A percentile compares a stretch with the other conserved stretches of the same genome.
Evolutionary conservation across 2,113 vertebrate species (phyloP).

Genomic region (Caranx ignobilis): DNA sequence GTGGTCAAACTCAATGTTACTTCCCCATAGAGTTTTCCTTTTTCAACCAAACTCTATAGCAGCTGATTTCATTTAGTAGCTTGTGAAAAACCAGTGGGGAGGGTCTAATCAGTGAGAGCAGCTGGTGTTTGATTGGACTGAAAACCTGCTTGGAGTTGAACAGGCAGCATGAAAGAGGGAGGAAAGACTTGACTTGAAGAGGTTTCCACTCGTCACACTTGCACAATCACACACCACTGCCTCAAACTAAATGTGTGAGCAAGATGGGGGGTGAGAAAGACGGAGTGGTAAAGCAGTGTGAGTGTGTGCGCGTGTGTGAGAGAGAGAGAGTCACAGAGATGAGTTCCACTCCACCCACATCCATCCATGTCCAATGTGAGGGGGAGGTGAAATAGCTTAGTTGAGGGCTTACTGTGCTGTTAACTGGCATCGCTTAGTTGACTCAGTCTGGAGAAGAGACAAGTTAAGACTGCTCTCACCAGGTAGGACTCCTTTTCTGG

Average conservation of each 20-base stretch:
- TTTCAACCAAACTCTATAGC: background rate
- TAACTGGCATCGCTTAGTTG: slow-evolving; percentile 69
- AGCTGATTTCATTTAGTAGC: slow-evolving; percentile 58
- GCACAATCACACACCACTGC: slow-evolving; percentile 36
- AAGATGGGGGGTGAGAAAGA: slow-evolving; percentile 45
- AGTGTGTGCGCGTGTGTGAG: background rate
- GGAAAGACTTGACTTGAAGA: slow-evolving; percentile 11
- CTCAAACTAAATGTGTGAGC: slow-evolving; percentile 44
- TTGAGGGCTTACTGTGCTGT: slow-evolving; percentile 66
- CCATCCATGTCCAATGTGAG: slow-evolving; percentile 75
- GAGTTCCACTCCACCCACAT: slow-evolving; percentile 80
- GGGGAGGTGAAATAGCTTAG: slow-evolving; percentile 73
- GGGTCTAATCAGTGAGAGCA: slow-evolving; percentile 68
- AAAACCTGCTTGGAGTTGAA: slow-evolving; percentile 32
- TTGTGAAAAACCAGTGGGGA: slow-evolving; percentile 27
- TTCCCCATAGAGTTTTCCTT: background rate
- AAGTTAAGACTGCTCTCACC: slow-evolving; percentile 43
- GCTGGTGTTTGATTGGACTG: slow-evolving; percentile 63
- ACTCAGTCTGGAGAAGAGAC: slow-evolving; percentile 53
- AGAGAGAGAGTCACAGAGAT: slow-evolving; percentile 45
- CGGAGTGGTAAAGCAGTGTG: background rate
- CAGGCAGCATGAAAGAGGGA: slow-evolving; percentile 20
- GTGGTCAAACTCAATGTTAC: background rate
- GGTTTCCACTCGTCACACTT: slow-evolving; percentile 33
- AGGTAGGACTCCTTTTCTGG: slow-evolving; percentile 62